Evolutionary conservation across 2,888 invertebrate genomes (phyloP).

Genomic region (Plebejus argus): DNA sequence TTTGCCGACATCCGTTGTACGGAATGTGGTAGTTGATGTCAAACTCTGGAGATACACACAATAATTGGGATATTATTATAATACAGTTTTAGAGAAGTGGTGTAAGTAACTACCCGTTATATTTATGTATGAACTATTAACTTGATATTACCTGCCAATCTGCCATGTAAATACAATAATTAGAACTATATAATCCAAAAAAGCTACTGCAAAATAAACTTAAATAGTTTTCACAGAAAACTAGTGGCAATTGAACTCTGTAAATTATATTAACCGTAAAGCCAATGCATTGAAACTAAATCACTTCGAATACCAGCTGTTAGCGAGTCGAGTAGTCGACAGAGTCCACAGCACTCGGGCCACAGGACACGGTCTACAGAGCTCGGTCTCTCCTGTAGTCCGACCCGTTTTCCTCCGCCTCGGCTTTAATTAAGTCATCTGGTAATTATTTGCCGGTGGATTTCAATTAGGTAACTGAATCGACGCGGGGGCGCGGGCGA

Average conservation of each 20-base stretch:
- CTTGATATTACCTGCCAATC: no score
- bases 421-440: conserved; percentile 12
- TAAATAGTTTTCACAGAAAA: not conserved
- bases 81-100: not conserved
- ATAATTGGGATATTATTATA: not conserved
- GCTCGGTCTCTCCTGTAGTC: not conserved
- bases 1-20: not conserved
- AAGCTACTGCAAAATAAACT: not conserved
- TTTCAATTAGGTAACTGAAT: conserved; percentile 16
- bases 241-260: not conserved
- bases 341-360: not conserved
- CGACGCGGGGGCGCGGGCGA: not conserved
- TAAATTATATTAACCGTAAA: not conserved
- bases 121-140: no score
- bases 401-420: not conserved
- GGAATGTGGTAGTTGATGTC: not conserved
- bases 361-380: not conserved
- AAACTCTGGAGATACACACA: not conserved
- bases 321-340: conserved; percentile 2
- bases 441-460: conserved; percentile 12
- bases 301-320: not conserved
- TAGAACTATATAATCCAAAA: not conserved
- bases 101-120: not conserved
- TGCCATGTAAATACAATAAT: not conserved
- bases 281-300: not conserved